phyloP scores from a whole-genome alignment of 2,797 vertebrate species.

The Rachycentron canadum region DNA sequence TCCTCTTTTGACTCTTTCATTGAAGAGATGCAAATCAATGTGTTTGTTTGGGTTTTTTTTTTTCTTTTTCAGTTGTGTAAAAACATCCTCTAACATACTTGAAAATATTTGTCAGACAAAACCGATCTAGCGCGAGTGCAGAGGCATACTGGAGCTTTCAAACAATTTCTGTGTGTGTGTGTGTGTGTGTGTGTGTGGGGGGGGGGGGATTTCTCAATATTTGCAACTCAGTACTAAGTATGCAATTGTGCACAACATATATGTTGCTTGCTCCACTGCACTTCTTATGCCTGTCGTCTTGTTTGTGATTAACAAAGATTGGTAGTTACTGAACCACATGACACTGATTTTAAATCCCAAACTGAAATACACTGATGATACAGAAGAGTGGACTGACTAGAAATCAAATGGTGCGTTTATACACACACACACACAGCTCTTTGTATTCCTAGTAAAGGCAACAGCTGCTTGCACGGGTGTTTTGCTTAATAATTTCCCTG shows the following conservation, averaged over 20 bases:
- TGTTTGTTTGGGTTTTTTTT: slow-evolving; percentile 19
- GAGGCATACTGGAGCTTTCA: slow-evolving; percentile 35
- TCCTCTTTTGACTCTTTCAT: slow-evolving; percentile 27
- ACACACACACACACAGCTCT: slow-evolving; percentile 24
- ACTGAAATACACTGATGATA: slow-evolving; percentile 14
- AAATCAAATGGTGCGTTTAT: slow-evolving; percentile 11
- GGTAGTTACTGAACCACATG: slow-evolving; percentile 20
- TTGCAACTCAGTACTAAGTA: slow-evolving; percentile 28
- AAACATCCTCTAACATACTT: slow-evolving; percentile 69
- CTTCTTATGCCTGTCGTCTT: slow-evolving; percentile 34
- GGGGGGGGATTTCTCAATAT: too few species aligned
- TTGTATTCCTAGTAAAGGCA: slow-evolving; percentile 9
- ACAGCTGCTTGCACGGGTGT: slow-evolving; percentile 19
- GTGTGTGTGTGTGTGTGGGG: too few species aligned
- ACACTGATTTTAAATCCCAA: slow-evolving; percentile 10
- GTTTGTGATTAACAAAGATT: slow-evolving; percentile 37
- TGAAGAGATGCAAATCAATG: slow-evolving; percentile 36
- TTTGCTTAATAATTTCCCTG: background rate
- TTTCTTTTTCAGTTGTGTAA: slow-evolving; percentile 34
- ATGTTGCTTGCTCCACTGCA: slow-evolving; percentile 26
- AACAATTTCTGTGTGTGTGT: too few species aligned
- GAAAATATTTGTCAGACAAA: slow-evolving; percentile 59
- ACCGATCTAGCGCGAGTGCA: slow-evolving; percentile 26
- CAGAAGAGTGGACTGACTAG: slow-evolving; percentile 20
- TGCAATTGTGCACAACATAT: slow-evolving; percentile 23